Conservation (phyloP, 2,888 invertebrate genomes). For the Pterostichus niger region DNA sequence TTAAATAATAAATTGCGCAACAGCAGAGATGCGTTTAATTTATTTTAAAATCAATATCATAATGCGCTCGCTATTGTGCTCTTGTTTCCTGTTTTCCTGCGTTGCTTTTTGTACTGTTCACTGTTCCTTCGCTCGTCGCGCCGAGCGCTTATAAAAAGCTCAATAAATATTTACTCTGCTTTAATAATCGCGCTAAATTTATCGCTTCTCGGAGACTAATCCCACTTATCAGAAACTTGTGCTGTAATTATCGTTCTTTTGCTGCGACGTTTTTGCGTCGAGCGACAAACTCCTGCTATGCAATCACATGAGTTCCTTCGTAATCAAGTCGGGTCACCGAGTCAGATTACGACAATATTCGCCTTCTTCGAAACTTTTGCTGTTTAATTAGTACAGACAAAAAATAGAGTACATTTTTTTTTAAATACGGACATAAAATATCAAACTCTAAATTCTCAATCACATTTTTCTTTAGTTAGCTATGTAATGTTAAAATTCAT, state of each 20-base stretch:
- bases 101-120: not conserved
- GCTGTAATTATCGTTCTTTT: constrained; percentile 62
- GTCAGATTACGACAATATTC: constrained; percentile 43
- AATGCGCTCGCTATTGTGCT: constrained; percentile 7
- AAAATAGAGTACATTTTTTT: constrained; percentile 2
- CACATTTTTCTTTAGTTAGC: no score
- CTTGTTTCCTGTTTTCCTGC: constrained; percentile 16
- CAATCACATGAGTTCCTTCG: constrained; percentile 44
- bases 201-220: constrained; percentile 44
- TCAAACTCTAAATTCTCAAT: not conserved
- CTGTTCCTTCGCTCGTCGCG: not conserved
- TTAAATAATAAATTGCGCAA: constrained; percentile 33
- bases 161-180: constrained; percentile 62
- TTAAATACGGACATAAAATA: not conserved
- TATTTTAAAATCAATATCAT: constrained; percentile 57
- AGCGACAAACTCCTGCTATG: constrained; percentile 17
- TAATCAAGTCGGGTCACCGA: constrained; percentile 30
- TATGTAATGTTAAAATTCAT: no score
- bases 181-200: constrained; percentile 48
- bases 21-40: constrained; percentile 37
- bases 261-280: constrained; percentile 44
- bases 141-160: constrained; percentile 54
- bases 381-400: constrained; percentile 18
- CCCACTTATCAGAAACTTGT: constrained; percentile 57
- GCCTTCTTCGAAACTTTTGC: constrained; percentile 14